Base-by-base conservation (phyloP, 1,140 invertebrate genomes). In the Drosophila melanica region DNA sequence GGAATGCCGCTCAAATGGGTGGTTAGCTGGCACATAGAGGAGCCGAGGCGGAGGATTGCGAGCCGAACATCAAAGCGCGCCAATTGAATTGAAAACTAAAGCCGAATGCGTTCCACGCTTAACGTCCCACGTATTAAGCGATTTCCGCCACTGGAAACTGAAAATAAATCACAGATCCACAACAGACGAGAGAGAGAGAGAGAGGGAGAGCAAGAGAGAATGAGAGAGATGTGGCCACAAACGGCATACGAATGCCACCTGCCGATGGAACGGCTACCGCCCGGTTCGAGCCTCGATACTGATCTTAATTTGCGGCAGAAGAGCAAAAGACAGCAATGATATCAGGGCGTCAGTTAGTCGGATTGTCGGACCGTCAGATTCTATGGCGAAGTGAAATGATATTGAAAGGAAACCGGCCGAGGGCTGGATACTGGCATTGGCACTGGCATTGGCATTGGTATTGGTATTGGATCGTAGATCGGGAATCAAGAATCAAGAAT, bases 291-390 rank as follows among this genome's bases (percentile, higher is more conserved):
- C 12, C 20, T 42, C 39, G 84, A 89, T 89, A 89, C 80, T 79
- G 84, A 89, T 84, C 84, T 89, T 89, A 73, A 89, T 80, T 84
- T 80, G 74, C 45, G 35, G 63, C 57, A 67, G 37, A 62, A 50
- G 44, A 72, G 51, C 48, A 59, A 71, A 71, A 50, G 44, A 50
- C 35, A 37, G 18, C 30, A 68, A 51, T 68, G 65, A 86, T 87
- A 78, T 60, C 62, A 44, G 27, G 63, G 70, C 35, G 55, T 42
- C 50, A 81, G 72, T 73, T 51, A 64, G 50, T 50, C 37, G 50
- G 35, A 39, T 20, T 57, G 35, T 42, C 39, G 37, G 27, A 47
- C 3, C 27, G 10, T 41, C 12, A 41, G 18, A 41, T 9, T 54
- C 12, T 27, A 44, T 47, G 67, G 44, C 42, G 55, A 59, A 77